A percentile compares a stretch with the other conserved stretches of the same genome.
Evolutionary conservation across 1,140 invertebrate species (phyloP).

Genomic region (Lasaia peninsularis): DNA sequence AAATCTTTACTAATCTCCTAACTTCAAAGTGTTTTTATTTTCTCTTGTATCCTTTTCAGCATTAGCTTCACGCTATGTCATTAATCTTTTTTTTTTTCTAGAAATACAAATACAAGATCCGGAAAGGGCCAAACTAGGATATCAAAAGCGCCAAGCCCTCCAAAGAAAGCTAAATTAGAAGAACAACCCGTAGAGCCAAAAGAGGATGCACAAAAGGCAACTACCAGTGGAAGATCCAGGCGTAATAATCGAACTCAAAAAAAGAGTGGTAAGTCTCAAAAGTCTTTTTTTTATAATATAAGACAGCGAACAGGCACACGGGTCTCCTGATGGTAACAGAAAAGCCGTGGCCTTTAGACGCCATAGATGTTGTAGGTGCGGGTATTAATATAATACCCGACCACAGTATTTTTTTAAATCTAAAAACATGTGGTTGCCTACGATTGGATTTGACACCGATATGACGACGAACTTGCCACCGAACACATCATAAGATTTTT

Average conservation of each 20-base stretch:
- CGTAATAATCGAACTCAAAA: constrained; percentile 22
- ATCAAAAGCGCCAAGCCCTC: constrained; percentile 3
- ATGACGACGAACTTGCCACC: no score
- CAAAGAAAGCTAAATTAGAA: constrained; percentile 23
- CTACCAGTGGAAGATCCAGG: background rate
- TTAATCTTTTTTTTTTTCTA: background rate
- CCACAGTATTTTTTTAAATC: no score
- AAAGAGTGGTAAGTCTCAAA: constrained; percentile 23
- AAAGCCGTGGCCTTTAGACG: background rate
- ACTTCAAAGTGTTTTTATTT: no score
- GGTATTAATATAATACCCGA: no score
- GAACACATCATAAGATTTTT: no score
- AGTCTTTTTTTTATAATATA: constrained; percentile 11
- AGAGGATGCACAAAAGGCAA: background rate
- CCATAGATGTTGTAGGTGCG: no score
- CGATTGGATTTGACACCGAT: no score
- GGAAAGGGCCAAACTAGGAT: constrained; percentile 12
- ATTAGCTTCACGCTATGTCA: no score
- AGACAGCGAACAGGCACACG: no score
- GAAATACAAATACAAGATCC: constrained; percentile 17
- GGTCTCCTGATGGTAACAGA: background rate
- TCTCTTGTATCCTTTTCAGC: no score
- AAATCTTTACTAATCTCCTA: no score
- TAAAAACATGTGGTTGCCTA: no score
- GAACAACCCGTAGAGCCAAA: background rate